Percentiles rank a stretch among this genome's conserved stretches.
Conservation (phyloP, 2,113 vertebrate genomes). For the Macrotus californicus region DNA sequence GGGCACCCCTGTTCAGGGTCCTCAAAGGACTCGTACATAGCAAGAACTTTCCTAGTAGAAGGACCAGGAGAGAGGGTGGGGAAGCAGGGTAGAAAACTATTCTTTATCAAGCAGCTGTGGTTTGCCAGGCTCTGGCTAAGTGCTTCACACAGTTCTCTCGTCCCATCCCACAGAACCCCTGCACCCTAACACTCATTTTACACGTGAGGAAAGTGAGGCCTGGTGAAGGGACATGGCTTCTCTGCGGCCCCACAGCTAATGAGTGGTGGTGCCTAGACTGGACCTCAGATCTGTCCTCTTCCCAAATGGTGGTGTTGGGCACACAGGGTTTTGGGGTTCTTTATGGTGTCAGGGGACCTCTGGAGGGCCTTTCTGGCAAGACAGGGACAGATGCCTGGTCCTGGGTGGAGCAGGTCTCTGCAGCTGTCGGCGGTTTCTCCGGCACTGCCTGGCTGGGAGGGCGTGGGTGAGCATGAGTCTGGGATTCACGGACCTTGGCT, state of each 20-base stretch:
- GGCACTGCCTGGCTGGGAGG: rapidly evolving
- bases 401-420: not conserved
- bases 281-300: not conserved
- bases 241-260: not conserved
- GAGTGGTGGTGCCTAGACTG: not conserved
- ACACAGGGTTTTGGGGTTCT: not conserved
- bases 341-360: not conserved
- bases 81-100: too few species aligned
- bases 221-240: not conserved
- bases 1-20: not conserved
- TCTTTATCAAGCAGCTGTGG: not conserved
- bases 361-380: not conserved
- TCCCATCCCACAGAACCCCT: not conserved
- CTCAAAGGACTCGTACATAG: not conserved
- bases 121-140: not conserved
- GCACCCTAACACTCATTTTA: not conserved
- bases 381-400: not conserved
- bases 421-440: not conserved
- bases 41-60: not conserved
- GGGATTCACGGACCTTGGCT: not conserved
- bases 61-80: too few species aligned
- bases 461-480: rapidly evolving
- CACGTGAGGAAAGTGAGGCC: not conserved
- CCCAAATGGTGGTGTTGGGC: rapidly evolving
- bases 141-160: not conserved